phyloP scores from a whole-genome alignment of 2,113 vertebrate species.

The Chiloscyllium plagiosum region DNA sequence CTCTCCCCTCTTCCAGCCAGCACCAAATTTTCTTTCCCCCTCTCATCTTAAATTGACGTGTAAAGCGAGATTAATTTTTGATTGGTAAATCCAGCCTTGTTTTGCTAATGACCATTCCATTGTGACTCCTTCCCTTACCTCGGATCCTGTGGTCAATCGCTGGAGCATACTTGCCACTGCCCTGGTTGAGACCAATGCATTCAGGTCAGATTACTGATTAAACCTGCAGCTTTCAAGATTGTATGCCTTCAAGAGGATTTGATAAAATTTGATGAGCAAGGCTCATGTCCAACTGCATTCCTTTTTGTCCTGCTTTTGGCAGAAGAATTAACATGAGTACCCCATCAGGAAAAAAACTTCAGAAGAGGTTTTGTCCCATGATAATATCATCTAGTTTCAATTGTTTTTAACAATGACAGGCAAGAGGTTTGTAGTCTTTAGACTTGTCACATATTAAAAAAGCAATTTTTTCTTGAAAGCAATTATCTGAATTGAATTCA shows the following conservation, averaged over 20 bases:
- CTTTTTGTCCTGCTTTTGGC: neutral
- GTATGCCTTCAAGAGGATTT: neutral
- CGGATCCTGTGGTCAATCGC: no score
- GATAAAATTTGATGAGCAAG: neutral
- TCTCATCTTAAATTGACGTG: neutral
- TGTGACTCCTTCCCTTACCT: no score
- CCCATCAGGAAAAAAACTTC: neutral
- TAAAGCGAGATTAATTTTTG: no score
- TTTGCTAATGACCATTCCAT: no score
- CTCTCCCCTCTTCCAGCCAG: neutral
- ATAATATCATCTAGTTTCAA: neutral
- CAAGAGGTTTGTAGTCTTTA: neutral
- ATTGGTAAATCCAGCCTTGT: no score
- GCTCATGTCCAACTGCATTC: neutral
- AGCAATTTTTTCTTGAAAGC: neutral
- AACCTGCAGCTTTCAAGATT: neutral
- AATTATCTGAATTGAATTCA: neutral
- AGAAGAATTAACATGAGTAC: neutral
- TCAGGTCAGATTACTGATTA: no score
- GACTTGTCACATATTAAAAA: neutral
- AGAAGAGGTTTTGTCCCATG: neutral
- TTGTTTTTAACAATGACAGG: neutral
- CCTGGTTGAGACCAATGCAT: no score
- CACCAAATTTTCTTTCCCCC: neutral
- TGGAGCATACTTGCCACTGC: no score